Percentiles rank a stretch among this genome's conserved stretches.
phyloP scores from a whole-genome alignment of 2,888 invertebrate species.

The Tenthredo scrophulariae region DNA sequence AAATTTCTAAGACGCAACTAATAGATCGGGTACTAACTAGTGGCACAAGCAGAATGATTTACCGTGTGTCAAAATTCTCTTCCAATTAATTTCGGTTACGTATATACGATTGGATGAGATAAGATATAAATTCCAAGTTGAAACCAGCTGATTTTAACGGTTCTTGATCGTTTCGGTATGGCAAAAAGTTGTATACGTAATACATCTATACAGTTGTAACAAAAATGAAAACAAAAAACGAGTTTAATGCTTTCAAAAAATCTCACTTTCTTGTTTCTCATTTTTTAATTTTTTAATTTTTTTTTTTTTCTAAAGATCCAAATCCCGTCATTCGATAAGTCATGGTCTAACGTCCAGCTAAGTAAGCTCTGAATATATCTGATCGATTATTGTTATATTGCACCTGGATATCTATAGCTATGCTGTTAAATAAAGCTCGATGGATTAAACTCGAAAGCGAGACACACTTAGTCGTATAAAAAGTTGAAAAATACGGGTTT shows the following conservation, averaged over 20 bases:
- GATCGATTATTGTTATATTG: background rate
- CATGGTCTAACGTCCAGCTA: background rate
- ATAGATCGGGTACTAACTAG: background rate
- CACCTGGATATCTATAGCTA: background rate
- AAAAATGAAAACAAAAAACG: background rate
- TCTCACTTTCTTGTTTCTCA: background rate
- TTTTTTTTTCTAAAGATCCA: background rate
- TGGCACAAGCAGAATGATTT: background rate
- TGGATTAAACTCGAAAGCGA: background rate
- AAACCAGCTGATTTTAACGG: background rate
- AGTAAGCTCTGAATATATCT: background rate
- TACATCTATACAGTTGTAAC: too few species aligned
- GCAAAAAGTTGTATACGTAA: background rate
- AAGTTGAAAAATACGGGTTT: background rate
- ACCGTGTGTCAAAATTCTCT: conserved; percentile 2
- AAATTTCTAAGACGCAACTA: background rate
- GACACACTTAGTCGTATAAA: background rate
- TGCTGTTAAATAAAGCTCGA: background rate
- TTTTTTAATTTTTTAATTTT: background rate
- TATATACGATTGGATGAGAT: background rate
- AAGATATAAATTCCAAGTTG: background rate
- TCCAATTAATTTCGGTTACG: background rate
- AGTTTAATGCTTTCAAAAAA: background rate
- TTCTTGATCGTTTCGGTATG: background rate
- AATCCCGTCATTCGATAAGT: background rate